phyloP scores from a whole-genome alignment of 35 echinoderm and acorn worm genomes.

The Apostichopus californicus region DNA sequence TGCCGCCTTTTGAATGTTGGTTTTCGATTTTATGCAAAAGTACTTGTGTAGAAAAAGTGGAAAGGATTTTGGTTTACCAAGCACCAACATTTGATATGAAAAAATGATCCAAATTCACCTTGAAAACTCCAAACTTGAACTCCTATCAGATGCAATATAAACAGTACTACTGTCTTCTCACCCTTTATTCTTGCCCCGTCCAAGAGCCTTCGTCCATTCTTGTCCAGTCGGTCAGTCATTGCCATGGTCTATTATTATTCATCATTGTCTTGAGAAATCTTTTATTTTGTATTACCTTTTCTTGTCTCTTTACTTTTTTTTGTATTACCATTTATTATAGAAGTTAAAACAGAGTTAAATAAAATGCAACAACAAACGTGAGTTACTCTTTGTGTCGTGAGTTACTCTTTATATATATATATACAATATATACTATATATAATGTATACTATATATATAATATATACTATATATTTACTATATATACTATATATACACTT shows the following conservation, averaged over 20 bases:
- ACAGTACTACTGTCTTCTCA: not conserved
- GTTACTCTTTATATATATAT: no score
- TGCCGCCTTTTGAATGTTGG: no score
- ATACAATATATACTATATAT: no score
- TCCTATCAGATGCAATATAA: not conserved
- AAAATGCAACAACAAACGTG: not conserved
- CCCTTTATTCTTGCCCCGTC: not conserved
- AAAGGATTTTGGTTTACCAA: no score
- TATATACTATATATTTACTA: no score
- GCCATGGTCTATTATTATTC: not conserved
- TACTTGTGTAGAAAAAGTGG: no score
- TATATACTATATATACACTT: no score
- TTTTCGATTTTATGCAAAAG: no score
- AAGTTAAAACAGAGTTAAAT: not conserved
- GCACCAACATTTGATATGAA: not conserved
- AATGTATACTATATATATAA: no score
- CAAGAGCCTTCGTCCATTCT: not conserved
- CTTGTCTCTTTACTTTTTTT: not conserved
- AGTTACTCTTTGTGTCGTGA: no score
- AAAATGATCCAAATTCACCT: not conserved
- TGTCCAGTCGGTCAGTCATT: not conserved
- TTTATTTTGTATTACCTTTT: constrained; percentile 2
- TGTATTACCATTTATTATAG: not conserved
- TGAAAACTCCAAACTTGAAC: not conserved
- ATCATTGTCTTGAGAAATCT: not conserved